Evolutionary conservation across 2,888 invertebrate genomes (phyloP).

Genomic region (Plemyria rubiginata): DNA sequence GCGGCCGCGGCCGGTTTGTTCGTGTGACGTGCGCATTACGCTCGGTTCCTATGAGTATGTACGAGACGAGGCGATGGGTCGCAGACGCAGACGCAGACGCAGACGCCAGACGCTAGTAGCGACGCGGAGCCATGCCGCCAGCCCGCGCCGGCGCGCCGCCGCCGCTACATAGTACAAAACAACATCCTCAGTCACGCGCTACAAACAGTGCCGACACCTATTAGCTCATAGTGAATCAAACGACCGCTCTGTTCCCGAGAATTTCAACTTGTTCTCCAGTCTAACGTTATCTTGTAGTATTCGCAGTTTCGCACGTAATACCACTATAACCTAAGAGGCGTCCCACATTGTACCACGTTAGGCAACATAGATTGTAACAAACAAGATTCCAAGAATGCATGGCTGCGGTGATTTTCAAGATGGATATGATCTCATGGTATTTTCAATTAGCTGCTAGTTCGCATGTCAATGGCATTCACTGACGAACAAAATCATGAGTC

Average conservation of each 20-base stretch:
- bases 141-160: constrained; percentile 69
- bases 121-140: constrained; percentile 73
- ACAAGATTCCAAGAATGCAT: constrained; percentile 33
- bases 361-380: constrained; percentile 29
- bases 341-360: constrained; percentile 51
- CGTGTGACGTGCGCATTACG: constrained; percentile 44
- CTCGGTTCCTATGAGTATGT: constrained; percentile 45
- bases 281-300: constrained; percentile 20
- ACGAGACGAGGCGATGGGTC: constrained; percentile 2
- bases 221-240: constrained; percentile 53
- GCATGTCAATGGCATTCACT: constrained; percentile 18
- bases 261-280: constrained; percentile 7
- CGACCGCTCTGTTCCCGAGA: constrained; percentile 15
- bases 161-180: constrained; percentile 58
- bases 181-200: constrained; percentile 36
- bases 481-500: constrained; percentile 23
- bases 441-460: constrained; percentile 1
- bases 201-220: constrained; percentile 43
- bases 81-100: constrained; percentile 39
- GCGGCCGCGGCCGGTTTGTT: constrained; percentile 40
- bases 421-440: constrained; percentile 17
- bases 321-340: constrained; percentile 62
- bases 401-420: constrained; percentile 18
- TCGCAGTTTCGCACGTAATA: constrained; percentile 24
- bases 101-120: constrained; percentile 63